phyloP scores from a whole-genome alignment of 2,113 vertebrate genomes.

The Pionites leucogaster region DNA sequence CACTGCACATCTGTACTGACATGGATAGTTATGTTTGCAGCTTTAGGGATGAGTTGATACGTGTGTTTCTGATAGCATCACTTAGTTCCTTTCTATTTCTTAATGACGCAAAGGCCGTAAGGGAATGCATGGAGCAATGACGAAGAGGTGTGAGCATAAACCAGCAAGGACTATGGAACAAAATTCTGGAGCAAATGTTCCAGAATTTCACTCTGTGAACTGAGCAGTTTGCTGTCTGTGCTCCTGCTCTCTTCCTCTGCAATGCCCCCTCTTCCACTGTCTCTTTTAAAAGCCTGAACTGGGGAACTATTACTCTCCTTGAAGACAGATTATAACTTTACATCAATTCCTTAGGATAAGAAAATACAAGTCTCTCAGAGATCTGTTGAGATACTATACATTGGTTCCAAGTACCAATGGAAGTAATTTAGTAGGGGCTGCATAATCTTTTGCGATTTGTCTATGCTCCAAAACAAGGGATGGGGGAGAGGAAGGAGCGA shows the following conservation, averaged over 20 bases:
- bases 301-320: background rate
- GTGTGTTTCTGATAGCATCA: background rate
- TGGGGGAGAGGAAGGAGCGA: background rate
- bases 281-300: background rate
- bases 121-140: background rate
- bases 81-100: background rate
- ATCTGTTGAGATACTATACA: background rate
- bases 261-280: background rate
- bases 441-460: background rate
- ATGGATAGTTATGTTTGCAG: background rate
- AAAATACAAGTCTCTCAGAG: background rate
- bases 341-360: background rate
- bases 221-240: background rate
- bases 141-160: background rate
- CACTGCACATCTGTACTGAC: background rate
- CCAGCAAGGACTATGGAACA: background rate
- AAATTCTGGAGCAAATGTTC: background rate
- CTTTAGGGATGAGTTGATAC: background rate
- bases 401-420: background rate
- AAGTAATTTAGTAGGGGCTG: background rate
- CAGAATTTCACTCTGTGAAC: background rate
- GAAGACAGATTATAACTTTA: background rate
- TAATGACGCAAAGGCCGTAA: background rate
- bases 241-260: background rate
- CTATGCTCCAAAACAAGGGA: background rate